These are phyloP conservation scores for Conchocele bisecta DNA, from an alignment of 2,888 invertebrate genomes.

Conservation along the genomic window DNA sequence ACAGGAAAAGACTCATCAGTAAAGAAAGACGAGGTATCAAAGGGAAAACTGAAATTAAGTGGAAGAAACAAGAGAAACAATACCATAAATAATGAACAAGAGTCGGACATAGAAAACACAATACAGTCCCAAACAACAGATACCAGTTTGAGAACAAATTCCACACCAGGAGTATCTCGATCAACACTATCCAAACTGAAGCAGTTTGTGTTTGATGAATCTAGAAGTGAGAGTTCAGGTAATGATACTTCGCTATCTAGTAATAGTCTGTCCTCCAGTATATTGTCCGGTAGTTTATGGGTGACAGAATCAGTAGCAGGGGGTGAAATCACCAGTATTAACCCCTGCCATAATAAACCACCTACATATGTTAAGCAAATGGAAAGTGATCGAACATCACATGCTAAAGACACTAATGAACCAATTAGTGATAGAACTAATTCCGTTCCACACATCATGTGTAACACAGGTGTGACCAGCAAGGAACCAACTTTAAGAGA, in stretches of 20 bases:
- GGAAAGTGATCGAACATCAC: background rate
- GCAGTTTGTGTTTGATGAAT: slow-evolving; percentile 57
- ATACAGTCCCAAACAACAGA: background rate
- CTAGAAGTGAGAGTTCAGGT: slow-evolving; percentile 21
- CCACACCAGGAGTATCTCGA: slow-evolving; percentile 28
- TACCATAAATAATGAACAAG: background rate
- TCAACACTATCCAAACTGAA: slow-evolving; percentile 60
- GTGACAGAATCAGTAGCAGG: background rate
- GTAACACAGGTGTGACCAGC: background rate
- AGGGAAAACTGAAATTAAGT: no score
- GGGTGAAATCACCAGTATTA: background rate
- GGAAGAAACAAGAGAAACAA: background rate
- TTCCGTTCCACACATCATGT: background rate
- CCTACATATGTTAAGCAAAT: background rate
- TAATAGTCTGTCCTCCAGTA: slow-evolving; percentile 44
- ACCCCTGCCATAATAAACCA: background rate
- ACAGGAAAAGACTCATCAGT: background rate
- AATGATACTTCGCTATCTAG: slow-evolving; percentile 11
- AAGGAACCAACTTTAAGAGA: background rate
- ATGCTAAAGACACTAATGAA: background rate
- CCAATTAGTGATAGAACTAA: background rate
- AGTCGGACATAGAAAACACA: background rate
- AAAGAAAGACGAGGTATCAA: background rate
- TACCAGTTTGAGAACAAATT: background rate
- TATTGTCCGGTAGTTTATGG: slow-evolving; percentile 60